Conservation (phyloP, 2,113 vertebrate genomes). For the Nymphicus hollandicus region DNA sequence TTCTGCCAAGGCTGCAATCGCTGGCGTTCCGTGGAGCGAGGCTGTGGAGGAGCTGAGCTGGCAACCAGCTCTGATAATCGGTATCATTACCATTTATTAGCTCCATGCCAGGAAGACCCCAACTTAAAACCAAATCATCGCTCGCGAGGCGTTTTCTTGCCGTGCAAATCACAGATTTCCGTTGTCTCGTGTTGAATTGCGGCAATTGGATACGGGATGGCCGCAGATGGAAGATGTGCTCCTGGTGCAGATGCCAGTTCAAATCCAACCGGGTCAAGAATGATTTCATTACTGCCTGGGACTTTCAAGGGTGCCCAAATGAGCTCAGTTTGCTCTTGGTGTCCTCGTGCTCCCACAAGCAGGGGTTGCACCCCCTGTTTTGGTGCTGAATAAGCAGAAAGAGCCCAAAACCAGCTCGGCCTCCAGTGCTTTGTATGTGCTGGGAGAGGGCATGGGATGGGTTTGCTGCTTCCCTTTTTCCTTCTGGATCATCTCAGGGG, state of each 20-base stretch:
- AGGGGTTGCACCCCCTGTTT: rapidly evolving
- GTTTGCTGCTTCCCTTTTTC: not conserved
- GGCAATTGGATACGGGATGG: not conserved
- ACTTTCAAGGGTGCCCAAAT: not conserved
- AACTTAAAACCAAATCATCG: not conserved
- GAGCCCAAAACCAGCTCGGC: not conserved
- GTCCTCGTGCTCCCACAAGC: rapidly evolving
- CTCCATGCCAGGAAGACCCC: not conserved
- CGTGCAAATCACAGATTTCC: not conserved
- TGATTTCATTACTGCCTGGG: slow-evolving; percentile 43
- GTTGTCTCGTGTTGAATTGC: not conserved
- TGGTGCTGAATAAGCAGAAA: not conserved
- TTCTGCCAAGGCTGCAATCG: not conserved
- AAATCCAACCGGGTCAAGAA: slow-evolving; percentile 37
- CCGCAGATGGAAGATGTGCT: slow-evolving; percentile 12
- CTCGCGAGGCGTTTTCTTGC: not conserved
- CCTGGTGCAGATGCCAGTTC: not conserved
- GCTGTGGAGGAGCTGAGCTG: not conserved
- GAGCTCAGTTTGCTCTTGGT: not conserved
- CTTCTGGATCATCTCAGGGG: not conserved
- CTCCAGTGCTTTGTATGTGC: rapidly evolving
- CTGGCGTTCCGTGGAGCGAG: not conserved
- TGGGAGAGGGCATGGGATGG: not conserved
- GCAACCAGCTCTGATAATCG: slow-evolving; percentile 5
- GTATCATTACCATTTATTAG: slow-evolving; percentile 20